Evolutionary conservation across 2,888 invertebrate genomes (phyloP).

Genomic region (Zygaena filipendulae): DNA sequence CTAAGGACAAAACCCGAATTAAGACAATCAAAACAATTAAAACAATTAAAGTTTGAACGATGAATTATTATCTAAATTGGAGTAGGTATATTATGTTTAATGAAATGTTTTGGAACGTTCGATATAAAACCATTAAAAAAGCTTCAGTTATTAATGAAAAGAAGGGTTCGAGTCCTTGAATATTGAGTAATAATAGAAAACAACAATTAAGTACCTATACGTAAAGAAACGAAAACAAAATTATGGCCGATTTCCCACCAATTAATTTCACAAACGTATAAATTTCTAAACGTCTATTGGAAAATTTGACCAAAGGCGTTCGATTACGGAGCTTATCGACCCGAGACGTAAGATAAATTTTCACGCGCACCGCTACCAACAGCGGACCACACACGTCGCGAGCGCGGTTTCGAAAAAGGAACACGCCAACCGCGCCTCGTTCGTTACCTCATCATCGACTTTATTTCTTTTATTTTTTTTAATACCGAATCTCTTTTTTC

Average conservation of each 20-base stretch:
- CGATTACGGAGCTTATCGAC: slow-evolving; percentile 15
- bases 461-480: slow-evolving; percentile 45
- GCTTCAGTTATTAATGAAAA: slow-evolving; percentile 7
- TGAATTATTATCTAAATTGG: too few relatives aligned
- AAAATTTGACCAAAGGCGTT: slow-evolving; percentile 17
- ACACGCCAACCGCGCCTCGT: slow-evolving; percentile 61
- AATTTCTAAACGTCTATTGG: slow-evolving; percentile 24
- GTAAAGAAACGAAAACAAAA: too few relatives aligned
- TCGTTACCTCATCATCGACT: slow-evolving; percentile 64
- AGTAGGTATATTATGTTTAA: too few relatives aligned
- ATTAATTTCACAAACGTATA: slow-evolving; percentile 31
- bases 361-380: slow-evolving; percentile 7
- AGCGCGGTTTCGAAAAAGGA: slow-evolving; percentile 58
- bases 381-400: slow-evolving; percentile 59
- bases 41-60: too few relatives aligned
- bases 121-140: too few relatives aligned
- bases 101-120: too few relatives aligned
- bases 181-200: slow-evolving; percentile 29
- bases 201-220: slow-evolving; percentile 27
- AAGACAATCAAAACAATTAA: too few relatives aligned
- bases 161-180: slow-evolving; percentile 12
- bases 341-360: slow-evolving; percentile 16
- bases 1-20: too few relatives aligned
- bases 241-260: slow-evolving; percentile 40
- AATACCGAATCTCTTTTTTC: too few relatives aligned